These are phyloP conservation scores for Rachycentron canadum DNA, from an alignment of 2,797 vertebrate genomes.

Conservation along the genomic window DNA sequence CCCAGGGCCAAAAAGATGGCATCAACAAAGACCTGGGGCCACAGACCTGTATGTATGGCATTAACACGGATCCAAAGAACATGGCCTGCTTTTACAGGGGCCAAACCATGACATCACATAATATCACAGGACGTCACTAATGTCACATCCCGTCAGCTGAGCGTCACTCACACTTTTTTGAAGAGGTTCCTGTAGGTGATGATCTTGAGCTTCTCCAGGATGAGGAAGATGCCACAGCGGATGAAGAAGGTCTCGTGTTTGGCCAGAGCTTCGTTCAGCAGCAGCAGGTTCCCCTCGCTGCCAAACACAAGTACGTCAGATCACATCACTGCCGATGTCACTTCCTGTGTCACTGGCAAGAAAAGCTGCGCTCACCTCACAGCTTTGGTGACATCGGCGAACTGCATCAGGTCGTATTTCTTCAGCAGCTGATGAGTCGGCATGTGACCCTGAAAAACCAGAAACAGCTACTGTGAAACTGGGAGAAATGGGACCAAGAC, in stretches of 20 bases:
- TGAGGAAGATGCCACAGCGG: constrained; percentile 98
- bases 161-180: constrained; percentile 95
- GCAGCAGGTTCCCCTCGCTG: constrained; percentile 95
- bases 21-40: no score
- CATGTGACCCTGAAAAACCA: constrained; percentile 94
- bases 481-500: background rate
- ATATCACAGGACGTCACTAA: no score
- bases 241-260: constrained; percentile 98
- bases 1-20: no score
- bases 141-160: no score
- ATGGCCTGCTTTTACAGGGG: no score
- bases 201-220: constrained; percentile 97
- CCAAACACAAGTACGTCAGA: constrained; percentile 10
- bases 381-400: constrained; percentile 93
- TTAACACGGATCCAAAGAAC: no score
- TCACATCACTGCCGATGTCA: constrained; percentile 16
- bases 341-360: background rate
- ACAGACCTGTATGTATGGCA: no score
- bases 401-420: constrained; percentile 98
- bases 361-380: constrained; percentile 87
- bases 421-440: constrained; percentile 92
- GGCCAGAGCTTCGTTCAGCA: constrained; percentile 91
- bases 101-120: no score
- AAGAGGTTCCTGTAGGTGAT: constrained; percentile 98
- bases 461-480: background rate